Base-by-base conservation (phyloP, 1,140 invertebrate species). In the Zelostemma sp. region DNA sequence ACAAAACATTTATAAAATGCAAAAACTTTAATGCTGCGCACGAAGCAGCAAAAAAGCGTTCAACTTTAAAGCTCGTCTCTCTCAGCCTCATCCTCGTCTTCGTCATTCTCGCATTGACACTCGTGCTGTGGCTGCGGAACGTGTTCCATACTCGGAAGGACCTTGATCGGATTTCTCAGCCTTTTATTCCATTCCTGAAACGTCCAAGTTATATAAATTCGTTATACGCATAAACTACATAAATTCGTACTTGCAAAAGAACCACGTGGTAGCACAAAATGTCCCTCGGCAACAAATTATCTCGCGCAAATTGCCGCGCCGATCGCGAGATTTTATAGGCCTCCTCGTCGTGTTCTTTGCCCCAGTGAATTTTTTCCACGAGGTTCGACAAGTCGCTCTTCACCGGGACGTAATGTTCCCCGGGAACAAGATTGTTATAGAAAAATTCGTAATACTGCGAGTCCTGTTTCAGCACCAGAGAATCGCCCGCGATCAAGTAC, bases 381-480 rank as follows among this genome's bases (percentile, higher is more conserved):
- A 98, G 86, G 86, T 99, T 90, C 33, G 89, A 91, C 14, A 98
- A 86, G 83, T 97, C 91, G 33, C 85, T 82, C 75, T 93, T 91
- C 16, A 98, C 86, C 25, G 95, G 91, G 45, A 99, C 83, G 83
- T 93, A 99, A 86, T 99, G 96, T 73, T 89, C 84, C 77, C 90
- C 90, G 11, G 94, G 91, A 63, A 87, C 72, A 11, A 98, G 78
- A 68, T 92, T 84, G 45, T 88, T 85, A 79, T 99, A 99, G 86
- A 98, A 99, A 87, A 95, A 92, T 88, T 99, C 97, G 83, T 97
- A 97, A 83, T 96, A 99, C 15, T 89, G 86, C 0, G 97, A 99
- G 43, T 95, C 90, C 84, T 97, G 95, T 86, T 99, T 99, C 1
- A 99, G 87, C 8, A 98, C 91, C 35, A 97, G 83, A 15, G 93